A percentile compares a stretch with the other conserved stretches of the same genome.
Conservation (phyloP, 1,140 invertebrate species). For the Arion vulgaris region DNA sequence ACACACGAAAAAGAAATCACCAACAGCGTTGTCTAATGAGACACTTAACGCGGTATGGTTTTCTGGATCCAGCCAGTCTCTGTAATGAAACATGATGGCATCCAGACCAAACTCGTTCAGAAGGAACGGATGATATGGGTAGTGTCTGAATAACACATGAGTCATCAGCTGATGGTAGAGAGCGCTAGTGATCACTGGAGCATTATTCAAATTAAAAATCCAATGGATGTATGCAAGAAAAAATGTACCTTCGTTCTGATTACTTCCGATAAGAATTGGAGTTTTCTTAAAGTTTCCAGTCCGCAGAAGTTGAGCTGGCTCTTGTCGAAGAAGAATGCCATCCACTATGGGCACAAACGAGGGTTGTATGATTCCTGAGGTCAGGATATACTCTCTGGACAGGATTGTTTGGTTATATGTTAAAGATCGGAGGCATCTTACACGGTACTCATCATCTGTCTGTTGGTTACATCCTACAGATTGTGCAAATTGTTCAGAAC, state of each 20-base stretch:
- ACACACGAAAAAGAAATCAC: constrained; percentile 97
- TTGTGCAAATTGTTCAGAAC: constrained; percentile 52
- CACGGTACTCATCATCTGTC: constrained; percentile 80
- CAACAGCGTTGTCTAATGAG: constrained; percentile 92
- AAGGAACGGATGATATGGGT: constrained; percentile 73
- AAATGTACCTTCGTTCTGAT: constrained; percentile 89
- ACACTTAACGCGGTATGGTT: constrained; percentile 87
- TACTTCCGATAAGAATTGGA: constrained; percentile 92
- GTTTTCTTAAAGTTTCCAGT: constrained; percentile 93
- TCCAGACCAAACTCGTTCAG: constrained; percentile 84
- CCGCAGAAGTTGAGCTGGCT: constrained; percentile 83
- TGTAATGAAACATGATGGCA: constrained; percentile 92
- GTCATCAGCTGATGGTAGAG: not conserved
- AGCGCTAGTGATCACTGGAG: not conserved
- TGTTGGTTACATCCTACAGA: constrained; percentile 46
- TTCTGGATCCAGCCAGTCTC: constrained; percentile 90
- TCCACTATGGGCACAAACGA: constrained; percentile 95
- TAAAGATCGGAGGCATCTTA: constrained; percentile 83
- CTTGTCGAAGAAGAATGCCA: constrained; percentile 90
- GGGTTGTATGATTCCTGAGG: constrained; percentile 83
- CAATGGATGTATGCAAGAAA: constrained; percentile 89
- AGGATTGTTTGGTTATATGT: constrained; percentile 82
- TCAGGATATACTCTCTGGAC: constrained; percentile 85
- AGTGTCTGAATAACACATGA: constrained; percentile 29
- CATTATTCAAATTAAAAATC: not conserved